A percentile compares a stretch with the other conserved stretches of the same genome.
Evolutionary conservation across 1,140 invertebrate genomes (phyloP).

Genomic region (Pomphorhynchus laevis): DNA sequence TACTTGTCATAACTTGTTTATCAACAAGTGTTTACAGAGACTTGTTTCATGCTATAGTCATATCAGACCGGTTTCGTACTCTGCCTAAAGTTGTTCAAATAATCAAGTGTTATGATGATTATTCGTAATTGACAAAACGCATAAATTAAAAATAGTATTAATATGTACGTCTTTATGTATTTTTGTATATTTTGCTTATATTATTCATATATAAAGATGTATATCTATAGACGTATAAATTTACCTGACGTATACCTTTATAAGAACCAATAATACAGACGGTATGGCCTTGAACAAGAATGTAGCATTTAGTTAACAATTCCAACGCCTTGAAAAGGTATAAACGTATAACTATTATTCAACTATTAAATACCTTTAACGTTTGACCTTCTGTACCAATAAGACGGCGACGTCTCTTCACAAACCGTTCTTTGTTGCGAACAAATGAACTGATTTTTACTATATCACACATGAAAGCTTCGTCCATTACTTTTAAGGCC

Average conservation of each 20-base stretch:
- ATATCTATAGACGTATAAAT: conserved; percentile 8
- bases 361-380: conserved; percentile 28
- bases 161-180: no score
- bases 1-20: no score
- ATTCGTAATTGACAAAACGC: no score
- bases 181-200: no score
- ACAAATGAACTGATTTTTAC: conserved; percentile 74
- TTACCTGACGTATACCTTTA: conserved; percentile 49
- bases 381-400: conserved; percentile 86
- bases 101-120: no score
- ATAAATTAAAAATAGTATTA: no score
- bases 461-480: conserved; percentile 64
- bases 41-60: no score
- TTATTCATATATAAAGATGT: background rate
- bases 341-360: conserved; percentile 1
- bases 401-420: conserved; percentile 59
- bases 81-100: no score
- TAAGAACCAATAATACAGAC: conserved; percentile 73
- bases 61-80: no score
- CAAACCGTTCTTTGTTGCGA: conserved; percentile 62
- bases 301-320: conserved; percentile 77
- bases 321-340: conserved; percentile 36
- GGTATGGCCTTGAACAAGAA: conserved; percentile 84
- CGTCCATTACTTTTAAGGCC: conserved; percentile 28
- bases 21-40: no score